These are phyloP conservation scores for Mesocricetus auratus DNA, from an alignment of 2,113 vertebrate species.

Conservation along the genomic window DNA sequence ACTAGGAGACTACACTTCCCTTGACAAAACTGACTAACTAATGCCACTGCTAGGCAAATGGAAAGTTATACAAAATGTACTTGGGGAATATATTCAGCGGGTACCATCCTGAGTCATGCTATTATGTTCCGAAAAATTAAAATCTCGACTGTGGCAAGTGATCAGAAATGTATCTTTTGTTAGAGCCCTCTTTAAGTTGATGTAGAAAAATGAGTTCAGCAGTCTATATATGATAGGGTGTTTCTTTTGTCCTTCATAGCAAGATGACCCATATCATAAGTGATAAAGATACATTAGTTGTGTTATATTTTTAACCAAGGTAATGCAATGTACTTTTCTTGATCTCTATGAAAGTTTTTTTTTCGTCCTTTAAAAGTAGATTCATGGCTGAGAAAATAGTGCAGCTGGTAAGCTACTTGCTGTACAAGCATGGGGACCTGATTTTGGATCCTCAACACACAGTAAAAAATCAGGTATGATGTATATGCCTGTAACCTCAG, in stretches of 20 bases:
- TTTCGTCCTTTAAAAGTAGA: slow-evolving; percentile 17
- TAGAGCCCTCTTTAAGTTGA: neutral
- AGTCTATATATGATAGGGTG: neutral
- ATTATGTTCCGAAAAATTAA: neutral
- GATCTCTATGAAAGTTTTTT: neutral
- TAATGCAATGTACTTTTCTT: neutral
- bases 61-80: neutral
- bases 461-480: neutral
- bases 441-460: neutral
- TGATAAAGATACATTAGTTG: neutral
- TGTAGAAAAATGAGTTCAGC: neutral
- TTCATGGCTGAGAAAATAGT: neutral
- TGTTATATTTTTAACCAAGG: slow-evolving; percentile 44
- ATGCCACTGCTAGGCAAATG: neutral
- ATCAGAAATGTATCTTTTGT: neutral
- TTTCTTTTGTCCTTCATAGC: neutral
- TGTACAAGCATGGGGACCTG: neutral
- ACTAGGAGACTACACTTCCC: neutral
- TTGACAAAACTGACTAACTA: neutral
- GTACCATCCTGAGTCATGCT: neutral
- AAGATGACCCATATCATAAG: neutral
- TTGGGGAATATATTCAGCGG: neutral
- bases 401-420: neutral
- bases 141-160: slow-evolving; percentile 16
- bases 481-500: neutral